These are phyloP conservation scores for Thelaira solivaga DNA, from an alignment of 2,888 invertebrate genomes.

Conservation along the genomic window DNA sequence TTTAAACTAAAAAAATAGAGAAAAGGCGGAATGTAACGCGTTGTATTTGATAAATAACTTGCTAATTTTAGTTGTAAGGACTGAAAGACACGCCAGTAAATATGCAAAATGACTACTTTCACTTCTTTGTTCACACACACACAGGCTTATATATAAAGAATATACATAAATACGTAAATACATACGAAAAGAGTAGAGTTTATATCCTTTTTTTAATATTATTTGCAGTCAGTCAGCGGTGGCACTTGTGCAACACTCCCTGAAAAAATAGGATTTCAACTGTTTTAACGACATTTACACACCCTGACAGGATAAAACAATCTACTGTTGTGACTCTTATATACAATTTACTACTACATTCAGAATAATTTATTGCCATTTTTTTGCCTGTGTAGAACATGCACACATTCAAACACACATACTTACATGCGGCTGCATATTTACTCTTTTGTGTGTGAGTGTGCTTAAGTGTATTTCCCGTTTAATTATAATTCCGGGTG, in stretches of 20 bases:
- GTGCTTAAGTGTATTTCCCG: slow-evolving; percentile 31
- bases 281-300: slow-evolving; percentile 35
- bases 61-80: slow-evolving; percentile 48
- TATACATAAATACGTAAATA: not conserved
- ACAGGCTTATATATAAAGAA: not conserved
- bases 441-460: not conserved
- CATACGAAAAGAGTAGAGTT: not conserved
- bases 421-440: not conserved
- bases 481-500: slow-evolving; percentile 53
- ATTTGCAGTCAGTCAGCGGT: too few species aligned
- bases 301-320: slow-evolving; percentile 35
- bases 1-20: not conserved
- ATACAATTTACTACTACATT: too few species aligned
- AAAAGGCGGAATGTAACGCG: not conserved
- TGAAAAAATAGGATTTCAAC: slow-evolving; percentile 22
- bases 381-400: not conserved
- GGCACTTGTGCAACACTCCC: slow-evolving; percentile 43
- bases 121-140: not conserved
- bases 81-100: slow-evolving; percentile 42
- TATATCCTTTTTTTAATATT: too few species aligned
- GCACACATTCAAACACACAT: not conserved
- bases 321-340: not conserved
- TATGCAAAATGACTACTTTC: slow-evolving; percentile 24
- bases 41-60: slow-evolving; percentile 7
- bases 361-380: slow-evolving; percentile 33